Percentiles rank a stretch among this genome's conserved stretches.
phyloP scores from a whole-genome alignment of 2,113 vertebrate species.

The Aegithalos caudatus region DNA sequence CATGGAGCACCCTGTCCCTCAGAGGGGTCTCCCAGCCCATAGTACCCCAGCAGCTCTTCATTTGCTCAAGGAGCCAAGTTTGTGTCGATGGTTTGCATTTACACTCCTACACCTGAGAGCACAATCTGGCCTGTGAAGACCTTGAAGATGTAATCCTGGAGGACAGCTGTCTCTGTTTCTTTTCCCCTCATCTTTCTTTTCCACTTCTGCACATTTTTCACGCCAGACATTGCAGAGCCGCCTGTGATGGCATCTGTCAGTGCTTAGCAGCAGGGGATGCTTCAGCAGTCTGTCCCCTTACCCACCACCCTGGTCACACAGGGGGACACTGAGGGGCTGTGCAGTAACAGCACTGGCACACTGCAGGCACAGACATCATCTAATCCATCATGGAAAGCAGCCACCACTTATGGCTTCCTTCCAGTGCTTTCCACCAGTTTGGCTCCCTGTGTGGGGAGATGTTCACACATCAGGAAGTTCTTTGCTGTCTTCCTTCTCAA shows the following conservation, averaged over 20 bases:
- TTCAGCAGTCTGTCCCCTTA: neutral
- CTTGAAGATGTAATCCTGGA: neutral
- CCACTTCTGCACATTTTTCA: neutral
- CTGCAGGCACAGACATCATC: too few species aligned
- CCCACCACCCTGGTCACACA: neutral
- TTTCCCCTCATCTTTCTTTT: neutral
- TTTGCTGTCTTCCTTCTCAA: neutral
- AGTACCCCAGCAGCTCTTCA: neutral
- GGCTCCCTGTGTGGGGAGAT: neutral
- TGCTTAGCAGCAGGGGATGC: neutral
- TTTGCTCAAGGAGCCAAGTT: neutral
- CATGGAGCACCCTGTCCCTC: neutral
- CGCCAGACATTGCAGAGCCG: neutral
- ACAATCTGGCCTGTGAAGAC: neutral
- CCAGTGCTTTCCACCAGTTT: neutral
- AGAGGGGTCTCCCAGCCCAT: neutral
- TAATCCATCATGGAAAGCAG: accelerated
- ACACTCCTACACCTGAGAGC: neutral
- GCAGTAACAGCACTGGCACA: neutral
- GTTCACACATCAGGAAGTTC: neutral
- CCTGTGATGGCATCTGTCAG: neutral
- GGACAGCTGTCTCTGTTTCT: neutral
- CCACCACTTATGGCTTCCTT: neutral
- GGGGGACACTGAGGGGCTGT: neutral
- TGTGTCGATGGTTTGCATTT: neutral